phyloP scores from a whole-genome alignment of 2,888 invertebrate species.

The Gisinianus flammeolus region DNA sequence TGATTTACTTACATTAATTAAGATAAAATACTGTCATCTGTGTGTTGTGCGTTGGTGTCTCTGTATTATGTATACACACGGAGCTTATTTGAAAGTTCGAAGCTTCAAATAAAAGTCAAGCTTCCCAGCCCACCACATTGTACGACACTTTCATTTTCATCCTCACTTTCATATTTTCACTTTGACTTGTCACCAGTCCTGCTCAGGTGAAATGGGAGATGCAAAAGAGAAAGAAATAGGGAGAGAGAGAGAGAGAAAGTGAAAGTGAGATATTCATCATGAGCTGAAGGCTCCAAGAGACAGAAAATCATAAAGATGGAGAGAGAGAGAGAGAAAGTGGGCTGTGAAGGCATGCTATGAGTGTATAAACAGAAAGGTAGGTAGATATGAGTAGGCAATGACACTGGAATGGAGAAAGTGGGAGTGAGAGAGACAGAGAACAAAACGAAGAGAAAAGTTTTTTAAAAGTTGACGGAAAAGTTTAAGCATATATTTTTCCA shows the following conservation, averaged over 20 bases:
- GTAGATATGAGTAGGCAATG: too few relatives aligned
- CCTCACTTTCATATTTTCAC: background rate
- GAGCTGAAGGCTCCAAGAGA: too few relatives aligned
- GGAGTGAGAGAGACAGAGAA: background rate
- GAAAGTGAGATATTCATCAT: background rate
- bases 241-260: background rate
- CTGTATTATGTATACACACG: background rate
- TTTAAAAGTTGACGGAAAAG: constrained; percentile 28
- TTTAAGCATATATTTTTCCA: constrained; percentile 36
- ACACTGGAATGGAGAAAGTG: too few relatives aligned
- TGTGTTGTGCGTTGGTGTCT: background rate
- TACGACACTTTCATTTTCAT: background rate
- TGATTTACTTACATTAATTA: constrained; percentile 8
- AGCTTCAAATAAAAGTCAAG: background rate
- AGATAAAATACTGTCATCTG: background rate
- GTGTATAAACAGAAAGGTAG: background rate
- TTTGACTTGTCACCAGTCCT: background rate
- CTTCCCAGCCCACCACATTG: background rate
- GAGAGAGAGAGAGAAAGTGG: background rate
- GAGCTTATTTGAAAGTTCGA: background rate
- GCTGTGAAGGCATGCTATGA: background rate
- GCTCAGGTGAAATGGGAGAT: background rate
- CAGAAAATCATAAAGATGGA: background rate
- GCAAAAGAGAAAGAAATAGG: background rate
- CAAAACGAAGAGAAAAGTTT: constrained; percentile 18